Evolutionary conservation across 2,797 vertebrate species (phyloP).

Genomic region (Typhlichthys eigenmanni): DNA sequence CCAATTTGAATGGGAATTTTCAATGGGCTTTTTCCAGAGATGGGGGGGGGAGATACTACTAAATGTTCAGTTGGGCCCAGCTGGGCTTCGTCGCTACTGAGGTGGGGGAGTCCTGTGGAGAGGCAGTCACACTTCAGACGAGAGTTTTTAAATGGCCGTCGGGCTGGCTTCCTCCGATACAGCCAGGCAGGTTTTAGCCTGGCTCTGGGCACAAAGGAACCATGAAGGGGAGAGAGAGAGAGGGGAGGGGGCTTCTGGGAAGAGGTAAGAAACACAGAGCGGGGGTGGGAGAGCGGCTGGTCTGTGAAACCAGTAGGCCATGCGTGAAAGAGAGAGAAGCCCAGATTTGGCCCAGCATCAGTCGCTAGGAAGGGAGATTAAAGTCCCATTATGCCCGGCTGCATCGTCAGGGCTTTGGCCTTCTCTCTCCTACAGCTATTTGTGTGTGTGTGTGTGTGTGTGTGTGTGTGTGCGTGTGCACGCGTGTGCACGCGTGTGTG

Average conservation of each 20-base stretch:
- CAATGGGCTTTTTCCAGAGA: conserved; percentile 36
- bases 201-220: conserved; percentile 42
- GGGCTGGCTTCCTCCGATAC: background rate
- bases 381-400: conserved; percentile 63
- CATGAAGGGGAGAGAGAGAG: conserved; percentile 22
- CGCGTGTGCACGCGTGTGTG: background rate
- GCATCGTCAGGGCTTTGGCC: conserved; percentile 62
- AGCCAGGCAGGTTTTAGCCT: conserved; percentile 36
- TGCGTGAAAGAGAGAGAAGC: conserved; percentile 60
- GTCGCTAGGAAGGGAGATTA: conserved; percentile 61
- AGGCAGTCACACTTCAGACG: too few relatives aligned
- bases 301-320: conserved; percentile 66
- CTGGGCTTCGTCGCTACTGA: conserved; percentile 29
- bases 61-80: conserved; percentile 35
- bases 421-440: conserved; percentile 35
- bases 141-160: too few relatives aligned
- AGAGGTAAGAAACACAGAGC: conserved; percentile 40
- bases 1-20: conserved; percentile 56
- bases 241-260: conserved; percentile 38
- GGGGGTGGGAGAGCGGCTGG: conserved; percentile 43
- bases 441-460: conserved; percentile 24
- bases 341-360: conserved; percentile 69
- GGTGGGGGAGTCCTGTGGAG: conserved; percentile 17
- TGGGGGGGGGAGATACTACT: conserved; percentile 38
- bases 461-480: conserved; percentile 20